A percentile compares a stretch with the other conserved stretches of the same genome.
Conservation (phyloP, 2,888 invertebrate genomes). For the Hypomecis punctinalis region DNA sequence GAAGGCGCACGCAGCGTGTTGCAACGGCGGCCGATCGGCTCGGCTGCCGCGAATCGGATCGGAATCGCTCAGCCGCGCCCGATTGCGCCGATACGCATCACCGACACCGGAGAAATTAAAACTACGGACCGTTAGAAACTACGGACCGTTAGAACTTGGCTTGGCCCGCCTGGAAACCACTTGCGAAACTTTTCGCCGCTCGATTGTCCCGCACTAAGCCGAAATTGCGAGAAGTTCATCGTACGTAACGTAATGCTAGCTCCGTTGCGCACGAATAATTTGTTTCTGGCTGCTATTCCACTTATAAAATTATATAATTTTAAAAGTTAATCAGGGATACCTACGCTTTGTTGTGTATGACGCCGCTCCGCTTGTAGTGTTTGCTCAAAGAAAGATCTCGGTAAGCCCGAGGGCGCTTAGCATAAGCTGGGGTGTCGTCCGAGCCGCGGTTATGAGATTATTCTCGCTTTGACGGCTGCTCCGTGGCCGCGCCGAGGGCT, state of each 20-base stretch:
- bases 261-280: conserved; percentile 63
- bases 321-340: conserved; percentile 58
- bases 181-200: conserved; percentile 76
- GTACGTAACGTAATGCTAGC: conserved; percentile 64
- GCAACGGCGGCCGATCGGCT: conserved; percentile 57
- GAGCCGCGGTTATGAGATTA: conserved; percentile 79
- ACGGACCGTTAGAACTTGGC: conserved; percentile 72
- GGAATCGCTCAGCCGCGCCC: conserved; percentile 79
- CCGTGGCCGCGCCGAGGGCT: conserved; percentile 50
- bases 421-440: conserved; percentile 72
- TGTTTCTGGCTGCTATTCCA: conserved; percentile 9
- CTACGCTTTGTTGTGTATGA: conserved; percentile 52
- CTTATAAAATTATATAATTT: conserved; percentile 35
- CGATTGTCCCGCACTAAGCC: conserved; percentile 66
- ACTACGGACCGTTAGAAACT: conserved; percentile 74
- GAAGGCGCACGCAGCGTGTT: conserved; percentile 70
- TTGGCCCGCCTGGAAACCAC: conserved; percentile 61
- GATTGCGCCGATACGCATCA: conserved; percentile 80
- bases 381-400: conserved; percentile 71
- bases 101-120: conserved; percentile 78
- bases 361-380: conserved; percentile 51
- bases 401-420: conserved; percentile 72
- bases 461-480: conserved; percentile 76
- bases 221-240: conserved; percentile 63
- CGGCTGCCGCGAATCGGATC: conserved; percentile 76